These are phyloP conservation scores for Xenops minutus DNA, from an alignment of 2,797 vertebrate species.

Conservation along the genomic window DNA sequence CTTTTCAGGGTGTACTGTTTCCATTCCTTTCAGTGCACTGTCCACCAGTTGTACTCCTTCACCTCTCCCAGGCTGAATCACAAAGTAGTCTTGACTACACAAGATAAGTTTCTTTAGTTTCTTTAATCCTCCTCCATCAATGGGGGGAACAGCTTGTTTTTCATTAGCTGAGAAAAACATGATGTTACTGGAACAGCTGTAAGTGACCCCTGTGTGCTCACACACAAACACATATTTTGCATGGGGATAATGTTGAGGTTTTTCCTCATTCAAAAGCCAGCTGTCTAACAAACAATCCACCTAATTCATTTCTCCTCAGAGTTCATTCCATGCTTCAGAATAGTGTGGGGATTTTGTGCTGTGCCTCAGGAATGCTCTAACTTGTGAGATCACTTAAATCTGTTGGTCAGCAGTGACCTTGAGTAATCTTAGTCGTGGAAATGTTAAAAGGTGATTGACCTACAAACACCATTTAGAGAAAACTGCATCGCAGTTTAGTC, in stretches of 20 bases:
- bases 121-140: neutral
- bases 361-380: neutral
- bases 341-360: neutral
- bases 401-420: neutral
- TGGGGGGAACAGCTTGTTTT: neutral
- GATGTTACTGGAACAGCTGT: neutral
- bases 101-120: neutral
- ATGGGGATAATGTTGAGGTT: neutral
- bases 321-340: neutral
- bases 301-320: neutral
- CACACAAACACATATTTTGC: neutral
- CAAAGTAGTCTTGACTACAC: neutral
- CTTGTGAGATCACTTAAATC: neutral
- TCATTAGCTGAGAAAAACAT: neutral
- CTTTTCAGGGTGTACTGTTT: neutral
- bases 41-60: neutral
- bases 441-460: neutral
- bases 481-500: neutral
- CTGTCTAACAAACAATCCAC: neutral
- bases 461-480: neutral
- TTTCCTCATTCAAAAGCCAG: neutral
- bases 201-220: neutral
- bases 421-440: neutral
- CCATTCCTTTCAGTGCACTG: neutral
- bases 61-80: neutral